Evolutionary conservation across 2,113 vertebrate genomes (phyloP).

Genomic region (Ailurus styani): DNA sequence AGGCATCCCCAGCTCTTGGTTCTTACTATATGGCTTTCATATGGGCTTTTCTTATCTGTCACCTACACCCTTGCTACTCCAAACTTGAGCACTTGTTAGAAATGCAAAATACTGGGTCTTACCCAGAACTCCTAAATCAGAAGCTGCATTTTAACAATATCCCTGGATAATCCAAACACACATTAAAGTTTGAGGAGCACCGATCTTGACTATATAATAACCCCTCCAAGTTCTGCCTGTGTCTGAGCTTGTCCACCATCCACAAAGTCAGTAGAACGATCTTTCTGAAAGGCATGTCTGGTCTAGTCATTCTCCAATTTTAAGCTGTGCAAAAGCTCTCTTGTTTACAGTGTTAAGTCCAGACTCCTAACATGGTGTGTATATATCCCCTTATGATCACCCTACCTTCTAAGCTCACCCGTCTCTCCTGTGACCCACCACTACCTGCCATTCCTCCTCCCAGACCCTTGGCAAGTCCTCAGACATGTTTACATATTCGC

Average conservation of each 20-base stretch:
- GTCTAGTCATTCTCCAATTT: not conserved
- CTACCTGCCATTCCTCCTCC: not conserved
- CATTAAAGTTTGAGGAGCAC: not conserved
- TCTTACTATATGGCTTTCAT: not conserved
- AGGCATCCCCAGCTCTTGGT: not conserved
- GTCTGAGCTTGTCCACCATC: not conserved
- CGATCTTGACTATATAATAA: not conserved
- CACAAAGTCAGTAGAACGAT: not conserved
- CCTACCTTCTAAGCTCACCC: rapidly evolving
- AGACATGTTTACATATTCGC: not conserved
- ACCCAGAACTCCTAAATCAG: not conserved
- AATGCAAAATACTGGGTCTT: not conserved
- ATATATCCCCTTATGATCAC: not conserved
- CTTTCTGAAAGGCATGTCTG: not conserved
- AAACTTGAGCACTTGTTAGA: not conserved
- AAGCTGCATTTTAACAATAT: not conserved
- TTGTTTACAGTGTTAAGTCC: not conserved
- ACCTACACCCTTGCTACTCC: not conserved
- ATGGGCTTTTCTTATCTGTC: not conserved
- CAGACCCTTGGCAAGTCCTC: not conserved
- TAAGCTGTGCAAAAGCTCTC: not conserved
- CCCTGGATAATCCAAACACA: no score
- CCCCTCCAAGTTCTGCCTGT: not conserved
- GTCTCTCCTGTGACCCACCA: not conserved
- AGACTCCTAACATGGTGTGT: rapidly evolving